Base-by-base conservation (phyloP, 2,113 vertebrate species). In the Silurus meridionalis region DNA sequence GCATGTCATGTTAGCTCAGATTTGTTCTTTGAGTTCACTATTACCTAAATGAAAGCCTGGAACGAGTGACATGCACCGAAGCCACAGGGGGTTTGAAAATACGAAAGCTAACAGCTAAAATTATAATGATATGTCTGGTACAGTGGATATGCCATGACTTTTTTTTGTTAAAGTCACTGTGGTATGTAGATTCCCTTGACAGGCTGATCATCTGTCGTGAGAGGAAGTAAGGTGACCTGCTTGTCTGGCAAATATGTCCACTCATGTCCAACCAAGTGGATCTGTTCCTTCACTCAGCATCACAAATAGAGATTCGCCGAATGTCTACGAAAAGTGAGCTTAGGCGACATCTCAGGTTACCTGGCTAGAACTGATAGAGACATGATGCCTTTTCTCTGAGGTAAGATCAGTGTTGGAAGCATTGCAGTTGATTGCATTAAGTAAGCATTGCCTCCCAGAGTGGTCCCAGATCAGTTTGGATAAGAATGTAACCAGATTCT, bases 301-400 rank as follows among this genome's bases (percentile, higher is more conserved):
- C 84, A 77, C 53, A 80, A 92, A 92, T 89, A 66, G 67, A 58
- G 80, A 88, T 79, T 82, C 52, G 37, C 61, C 61, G 82, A 82
- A 83, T 80, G 83, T 87, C 48, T 72, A 69, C 60, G 71, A 64
- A 83, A 88, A 81, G 79, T 74, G 89, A 92, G 92, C 93, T 85
- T 64, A 88, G 88, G 91, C 13, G 14, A 84, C 75, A 23, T 90
- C 91, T 93, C 91, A 25, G 37, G 90, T 94, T 93, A 90, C 93
- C 74, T 80, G 82, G 48, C 83, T 37, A 5, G 46, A 69, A 67
- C 77, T 77, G 83, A 89, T 80, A 78, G 78, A 90, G 48, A 48
- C 52, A 60, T 75, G 23, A 60, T 82, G 67, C 55, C 79, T 66
- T 86, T 77, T 37, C 60, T 77, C 19, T 83, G 69, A 77, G 52